Percentiles rank a stretch among this genome's conserved stretches.
These are phyloP conservation scores for Parus major DNA, from an alignment of 2,113 vertebrate genomes.

Conservation along the genomic window DNA sequence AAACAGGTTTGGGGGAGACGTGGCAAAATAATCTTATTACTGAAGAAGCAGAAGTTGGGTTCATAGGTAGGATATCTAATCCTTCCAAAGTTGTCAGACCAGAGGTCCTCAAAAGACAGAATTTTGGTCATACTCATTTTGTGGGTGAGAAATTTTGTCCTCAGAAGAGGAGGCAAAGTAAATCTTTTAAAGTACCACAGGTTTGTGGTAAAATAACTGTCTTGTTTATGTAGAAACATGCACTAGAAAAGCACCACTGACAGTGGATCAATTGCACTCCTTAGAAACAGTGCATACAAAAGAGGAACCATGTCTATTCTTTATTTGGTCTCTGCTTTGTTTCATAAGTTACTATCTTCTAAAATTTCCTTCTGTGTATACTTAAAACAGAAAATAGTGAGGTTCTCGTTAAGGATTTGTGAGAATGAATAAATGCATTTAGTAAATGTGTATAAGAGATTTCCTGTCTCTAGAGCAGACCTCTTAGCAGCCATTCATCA, in stretches of 20 bases:
- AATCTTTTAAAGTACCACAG: neutral
- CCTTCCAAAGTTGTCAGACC: neutral
- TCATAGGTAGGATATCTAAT: neutral
- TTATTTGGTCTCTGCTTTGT: neutral
- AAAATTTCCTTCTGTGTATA: neutral
- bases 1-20: neutral
- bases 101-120: neutral
- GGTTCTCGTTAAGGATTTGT: neutral
- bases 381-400: neutral
- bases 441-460: neutral
- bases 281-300: fast-evolving
- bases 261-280: neutral
- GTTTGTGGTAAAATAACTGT: neutral
- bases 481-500: neutral
- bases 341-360: neutral
- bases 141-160: neutral
- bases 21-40: neutral
- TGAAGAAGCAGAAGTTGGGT: neutral
- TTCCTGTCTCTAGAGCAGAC: neutral
- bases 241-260: neutral
- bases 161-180: neutral
- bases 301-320: neutral
- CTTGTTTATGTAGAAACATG: neutral
- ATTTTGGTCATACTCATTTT: neutral
- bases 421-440: neutral